Percentiles rank a stretch among this genome's conserved stretches.
These are phyloP conservation scores for Automeris io DNA, from an alignment of 2,888 invertebrate species.

Conservation along the genomic window DNA sequence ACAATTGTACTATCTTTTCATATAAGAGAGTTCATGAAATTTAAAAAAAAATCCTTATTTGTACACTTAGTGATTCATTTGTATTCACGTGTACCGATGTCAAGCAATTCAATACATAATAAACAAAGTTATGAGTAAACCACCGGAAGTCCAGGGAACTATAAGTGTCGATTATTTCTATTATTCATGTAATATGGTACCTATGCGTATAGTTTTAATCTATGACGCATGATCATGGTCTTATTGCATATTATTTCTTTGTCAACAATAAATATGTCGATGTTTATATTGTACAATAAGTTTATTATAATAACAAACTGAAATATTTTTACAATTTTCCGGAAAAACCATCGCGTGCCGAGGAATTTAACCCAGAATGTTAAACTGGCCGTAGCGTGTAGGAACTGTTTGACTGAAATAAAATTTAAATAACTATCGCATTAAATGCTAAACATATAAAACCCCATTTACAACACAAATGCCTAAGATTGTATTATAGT, in stretches of 20 bases:
- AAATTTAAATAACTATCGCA: not conserved
- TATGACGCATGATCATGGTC: slow-evolving; percentile 25
- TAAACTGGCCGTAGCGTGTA: slow-evolving; percentile 41
- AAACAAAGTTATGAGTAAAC: slow-evolving; percentile 34
- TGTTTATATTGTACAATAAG: not conserved
- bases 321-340: slow-evolving; percentile 1
- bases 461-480: no score
- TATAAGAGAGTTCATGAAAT: slow-evolving; percentile 23
- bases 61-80: slow-evolving; percentile 67
- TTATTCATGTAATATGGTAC: slow-evolving; percentile 22
- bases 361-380: slow-evolving; percentile 46
- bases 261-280: not conserved
- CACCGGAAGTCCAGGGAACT: slow-evolving; percentile 43
- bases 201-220: slow-evolving; percentile 14
- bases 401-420: slow-evolving; percentile 14
- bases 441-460: no score
- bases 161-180: slow-evolving; percentile 28
- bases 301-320: not conserved
- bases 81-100: slow-evolving; percentile 42
- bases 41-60: slow-evolving; percentile 62
- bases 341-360: slow-evolving; percentile 33
- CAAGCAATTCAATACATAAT: slow-evolving; percentile 37
- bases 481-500: no score
- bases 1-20: not conserved
- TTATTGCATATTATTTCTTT: slow-evolving; percentile 15